Evolutionary conservation across 2,888 invertebrate species (phyloP).

Genomic region (Nebria brevicollis): DNA sequence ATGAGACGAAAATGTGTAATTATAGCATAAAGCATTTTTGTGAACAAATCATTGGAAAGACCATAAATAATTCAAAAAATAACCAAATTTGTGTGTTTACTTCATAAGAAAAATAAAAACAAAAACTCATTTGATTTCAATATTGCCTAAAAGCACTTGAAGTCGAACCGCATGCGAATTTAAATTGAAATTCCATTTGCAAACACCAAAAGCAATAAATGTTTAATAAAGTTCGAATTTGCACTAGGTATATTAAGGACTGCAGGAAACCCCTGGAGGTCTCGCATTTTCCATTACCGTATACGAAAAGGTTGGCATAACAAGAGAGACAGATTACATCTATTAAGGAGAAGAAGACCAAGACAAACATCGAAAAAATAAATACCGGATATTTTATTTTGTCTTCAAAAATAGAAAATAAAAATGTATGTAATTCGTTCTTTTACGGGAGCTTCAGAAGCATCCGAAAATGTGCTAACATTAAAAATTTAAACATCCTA

Average conservation of each 20-base stretch:
- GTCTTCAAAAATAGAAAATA: background rate
- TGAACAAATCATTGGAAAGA: no score
- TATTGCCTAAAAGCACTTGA: background rate
- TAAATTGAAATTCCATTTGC: background rate
- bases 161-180: background rate
- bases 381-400: background rate
- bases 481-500: constrained; percentile 29
- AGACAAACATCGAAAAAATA: background rate
- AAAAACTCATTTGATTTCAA: background rate
- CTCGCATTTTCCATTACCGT: background rate
- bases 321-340: background rate
- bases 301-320: background rate
- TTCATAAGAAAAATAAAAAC: background rate
- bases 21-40: no score
- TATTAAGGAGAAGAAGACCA: background rate
- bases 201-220: background rate
- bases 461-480: constrained; percentile 37
- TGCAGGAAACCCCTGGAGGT: background rate
- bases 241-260: background rate
- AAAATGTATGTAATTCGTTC: constrained; percentile 29
- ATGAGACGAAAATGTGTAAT: no score
- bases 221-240: background rate
- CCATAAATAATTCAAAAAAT: no score
- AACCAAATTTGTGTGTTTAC: no score
- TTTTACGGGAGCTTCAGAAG: constrained; percentile 17